Conservation (phyloP, 2,888 invertebrate species). For the Choristoneura rosaceana region DNA sequence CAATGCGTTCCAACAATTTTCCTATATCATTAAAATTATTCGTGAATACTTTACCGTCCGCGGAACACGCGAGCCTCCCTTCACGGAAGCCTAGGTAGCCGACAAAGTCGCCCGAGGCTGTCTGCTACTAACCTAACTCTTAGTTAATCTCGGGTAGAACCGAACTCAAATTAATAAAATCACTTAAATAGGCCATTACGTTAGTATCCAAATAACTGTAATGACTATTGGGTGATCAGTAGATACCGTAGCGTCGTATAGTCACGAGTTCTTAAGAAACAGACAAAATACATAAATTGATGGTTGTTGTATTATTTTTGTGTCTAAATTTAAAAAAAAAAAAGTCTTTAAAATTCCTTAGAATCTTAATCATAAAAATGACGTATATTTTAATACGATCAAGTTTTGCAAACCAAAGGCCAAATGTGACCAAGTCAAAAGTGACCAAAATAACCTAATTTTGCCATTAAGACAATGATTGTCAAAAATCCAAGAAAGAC, state of each 20-base stretch:
- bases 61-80: conserved; percentile 73
- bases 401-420: too few relatives aligned
- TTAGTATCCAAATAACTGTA: conserved; percentile 6
- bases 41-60: conserved; percentile 62
- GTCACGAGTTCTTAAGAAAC: background rate
- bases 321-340: background rate
- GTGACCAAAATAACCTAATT: too few relatives aligned
- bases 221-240: background rate
- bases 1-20: conserved; percentile 57
- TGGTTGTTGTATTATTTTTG: background rate
- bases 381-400: background rate
- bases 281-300: background rate
- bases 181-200: conserved; percentile 13
- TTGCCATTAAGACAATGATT: too few relatives aligned
- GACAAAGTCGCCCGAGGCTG: conserved; percentile 19
- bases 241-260: background rate
- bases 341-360: background rate
- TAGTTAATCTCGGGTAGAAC: conserved; percentile 12
- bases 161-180: conserved; percentile 20
- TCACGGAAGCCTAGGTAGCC: conserved; percentile 55
- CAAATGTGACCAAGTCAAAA: too few relatives aligned
- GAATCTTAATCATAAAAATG: background rate
- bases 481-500: too few relatives aligned
- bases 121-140: conserved; percentile 15
- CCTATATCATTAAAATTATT: conserved; percentile 56